Conservation (phyloP, 2,113 vertebrate genomes). For the Pionites leucogaster region DNA sequence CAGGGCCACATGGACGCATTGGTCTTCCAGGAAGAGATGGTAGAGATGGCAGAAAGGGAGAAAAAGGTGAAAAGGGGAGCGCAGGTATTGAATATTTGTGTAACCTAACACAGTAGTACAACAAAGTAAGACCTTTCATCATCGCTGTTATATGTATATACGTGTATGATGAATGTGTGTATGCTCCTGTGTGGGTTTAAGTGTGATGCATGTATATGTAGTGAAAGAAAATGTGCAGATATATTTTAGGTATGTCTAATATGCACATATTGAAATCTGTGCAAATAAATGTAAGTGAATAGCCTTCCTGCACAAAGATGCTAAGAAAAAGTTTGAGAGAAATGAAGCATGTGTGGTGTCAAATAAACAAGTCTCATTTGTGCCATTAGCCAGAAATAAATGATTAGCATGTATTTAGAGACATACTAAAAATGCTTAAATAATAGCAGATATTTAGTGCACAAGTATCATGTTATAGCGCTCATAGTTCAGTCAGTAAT, state of each 20-base stretch:
- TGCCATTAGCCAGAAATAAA: not conserved
- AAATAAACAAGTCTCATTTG: not conserved
- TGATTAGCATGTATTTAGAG: not conserved
- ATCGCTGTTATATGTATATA: not conserved
- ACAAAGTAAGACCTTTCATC: not conserved
- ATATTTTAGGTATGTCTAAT: not conserved
- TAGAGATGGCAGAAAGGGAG: constrained; percentile 94
- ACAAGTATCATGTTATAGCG: not conserved
- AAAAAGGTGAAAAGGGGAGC: constrained; percentile 91
- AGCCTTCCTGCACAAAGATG: not conserved
- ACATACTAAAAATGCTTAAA: not conserved
- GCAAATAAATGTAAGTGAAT: not conserved
- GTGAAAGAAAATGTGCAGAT: not conserved
- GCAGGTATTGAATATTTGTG: constrained; percentile 80
- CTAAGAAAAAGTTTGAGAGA: not conserved
- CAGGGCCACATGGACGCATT: constrained; percentile 86
- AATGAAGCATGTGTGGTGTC: not conserved
- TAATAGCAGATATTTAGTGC: not conserved
- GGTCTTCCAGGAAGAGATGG: constrained; percentile 97
- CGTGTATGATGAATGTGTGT: not conserved
- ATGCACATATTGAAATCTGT: not conserved
- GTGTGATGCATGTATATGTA: not conserved
- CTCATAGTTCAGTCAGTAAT: not conserved
- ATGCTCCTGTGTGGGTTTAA: not conserved
- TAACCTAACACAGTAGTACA: not conserved